Conservation (phyloP, 2,113 vertebrate species). For the Thamnaconus septentrionalis region DNA sequence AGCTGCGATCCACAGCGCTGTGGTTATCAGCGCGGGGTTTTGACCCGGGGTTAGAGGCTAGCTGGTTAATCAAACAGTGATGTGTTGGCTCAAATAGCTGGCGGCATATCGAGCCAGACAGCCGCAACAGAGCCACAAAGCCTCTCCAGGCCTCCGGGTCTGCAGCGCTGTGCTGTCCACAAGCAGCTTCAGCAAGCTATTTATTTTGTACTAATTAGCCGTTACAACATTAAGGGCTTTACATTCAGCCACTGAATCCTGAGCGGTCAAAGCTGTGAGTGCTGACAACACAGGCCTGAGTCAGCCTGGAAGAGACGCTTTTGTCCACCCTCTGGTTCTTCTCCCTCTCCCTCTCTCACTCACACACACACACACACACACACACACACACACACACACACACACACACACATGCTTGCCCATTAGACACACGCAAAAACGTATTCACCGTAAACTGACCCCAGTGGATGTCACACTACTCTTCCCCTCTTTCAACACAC, state of each 20-base stretch:
- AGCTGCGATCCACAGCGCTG: conserved; percentile 36
- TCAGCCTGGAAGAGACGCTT: conserved; percentile 52
- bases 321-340: neutral
- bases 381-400: no score
- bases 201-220: conserved; percentile 58
- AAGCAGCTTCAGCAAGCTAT: conserved; percentile 39
- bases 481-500: neutral
- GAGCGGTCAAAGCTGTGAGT: conserved; percentile 21
- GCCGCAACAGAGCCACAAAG: conserved; percentile 41
- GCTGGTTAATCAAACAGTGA: conserved; percentile 45
- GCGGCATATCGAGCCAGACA: conserved; percentile 41
- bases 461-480: conserved; percentile 4
- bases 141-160: conserved; percentile 44
- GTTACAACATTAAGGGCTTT: conserved; percentile 44
- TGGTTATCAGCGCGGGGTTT: conserved; percentile 39
- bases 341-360: conserved; percentile 3
- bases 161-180: conserved; percentile 43
- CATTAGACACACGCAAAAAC: conserved; percentile 20
- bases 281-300: conserved; percentile 40
- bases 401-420: no score
- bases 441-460: conserved; percentile 18
- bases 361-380: no score
- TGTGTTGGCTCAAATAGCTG: conserved; percentile 31
- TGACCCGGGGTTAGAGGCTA: conserved; percentile 46
- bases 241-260: conserved; percentile 32